Conservation (phyloP, 2,797 vertebrate species). For the Mallotus villosus region DNA sequence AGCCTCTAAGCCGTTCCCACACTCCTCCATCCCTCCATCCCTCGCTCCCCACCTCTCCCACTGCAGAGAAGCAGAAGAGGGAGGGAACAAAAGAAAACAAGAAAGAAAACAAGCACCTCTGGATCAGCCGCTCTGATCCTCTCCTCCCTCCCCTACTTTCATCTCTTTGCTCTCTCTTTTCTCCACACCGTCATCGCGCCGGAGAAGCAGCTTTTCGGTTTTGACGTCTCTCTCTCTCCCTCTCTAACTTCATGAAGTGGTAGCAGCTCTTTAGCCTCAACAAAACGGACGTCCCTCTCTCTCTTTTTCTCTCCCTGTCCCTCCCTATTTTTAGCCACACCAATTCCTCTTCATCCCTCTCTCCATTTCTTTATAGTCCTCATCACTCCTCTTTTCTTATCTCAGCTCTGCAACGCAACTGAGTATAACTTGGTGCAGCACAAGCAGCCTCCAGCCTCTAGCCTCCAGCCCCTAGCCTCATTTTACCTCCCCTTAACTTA, state of each 20-base stretch:
- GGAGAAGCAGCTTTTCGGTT: background rate
- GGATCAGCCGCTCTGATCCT: constrained; percentile 21
- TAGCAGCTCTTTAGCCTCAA: background rate
- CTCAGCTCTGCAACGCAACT: too few species aligned
- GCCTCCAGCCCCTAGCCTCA: too few species aligned
- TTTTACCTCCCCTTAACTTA: background rate
- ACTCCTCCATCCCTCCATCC: background rate
- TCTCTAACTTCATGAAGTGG: too few species aligned
- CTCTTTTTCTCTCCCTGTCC: background rate
- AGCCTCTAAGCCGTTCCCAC: constrained; percentile 5
- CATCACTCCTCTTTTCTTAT: too few species aligned
- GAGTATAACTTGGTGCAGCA: too few species aligned
- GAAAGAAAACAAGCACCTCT: constrained; percentile 30
- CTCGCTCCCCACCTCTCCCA: constrained; percentile 5
- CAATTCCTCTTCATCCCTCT: background rate
- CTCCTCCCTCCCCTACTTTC: constrained; percentile 5
- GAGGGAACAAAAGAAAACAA: constrained; percentile 43
- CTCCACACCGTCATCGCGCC: background rate
- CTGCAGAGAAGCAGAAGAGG: constrained; percentile 29
- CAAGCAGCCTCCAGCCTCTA: background rate
- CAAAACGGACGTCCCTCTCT: background rate
- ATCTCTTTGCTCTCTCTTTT: constrained; percentile 1
- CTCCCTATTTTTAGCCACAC: too few species aligned
- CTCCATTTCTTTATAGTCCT: background rate
- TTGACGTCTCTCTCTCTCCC: background rate